Percentiles rank a stretch among this genome's conserved stretches.
Evolutionary conservation across 2,888 invertebrate species (phyloP).

Genomic region (Dioctria linearis): DNA sequence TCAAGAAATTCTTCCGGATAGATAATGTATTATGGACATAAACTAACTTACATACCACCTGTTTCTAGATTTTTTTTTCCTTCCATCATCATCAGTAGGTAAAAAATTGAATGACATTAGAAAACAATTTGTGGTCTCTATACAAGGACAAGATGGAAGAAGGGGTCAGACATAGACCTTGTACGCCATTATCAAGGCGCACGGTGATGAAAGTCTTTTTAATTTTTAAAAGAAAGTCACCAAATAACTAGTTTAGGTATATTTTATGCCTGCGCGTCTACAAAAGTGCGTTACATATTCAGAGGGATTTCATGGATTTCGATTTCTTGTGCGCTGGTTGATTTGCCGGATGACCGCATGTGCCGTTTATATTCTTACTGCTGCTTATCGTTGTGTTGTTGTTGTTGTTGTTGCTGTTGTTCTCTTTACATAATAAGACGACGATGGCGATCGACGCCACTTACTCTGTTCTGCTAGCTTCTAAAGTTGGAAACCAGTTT

Average conservation of each 20-base stretch:
- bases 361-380: neutral
- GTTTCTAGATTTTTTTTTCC: too few species aligned
- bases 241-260: neutral
- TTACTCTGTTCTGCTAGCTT: constrained; percentile 28
- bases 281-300: neutral
- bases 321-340: neutral
- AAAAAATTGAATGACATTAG: too few species aligned
- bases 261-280: neutral
- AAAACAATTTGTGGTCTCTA: too few species aligned
- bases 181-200: neutral
- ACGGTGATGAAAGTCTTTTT: neutral
- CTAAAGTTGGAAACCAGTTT: constrained; percentile 58
- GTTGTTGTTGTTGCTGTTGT: constrained; percentile 39
- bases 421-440: constrained; percentile 53
- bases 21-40: neutral
- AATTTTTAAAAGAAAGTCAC: constrained; percentile 1
- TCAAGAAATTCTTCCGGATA: constrained; percentile 40
- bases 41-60: constrained; percentile 21
- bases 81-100: too few species aligned
- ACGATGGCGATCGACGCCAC: constrained; percentile 47
- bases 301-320: neutral
- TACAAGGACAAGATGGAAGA: too few species aligned
- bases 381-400: neutral
- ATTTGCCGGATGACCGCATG: constrained; percentile 22
- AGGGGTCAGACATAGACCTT: neutral